Base-by-base conservation (phyloP, 2,888 invertebrate genomes). In the Ormyrus nitidulus region DNA sequence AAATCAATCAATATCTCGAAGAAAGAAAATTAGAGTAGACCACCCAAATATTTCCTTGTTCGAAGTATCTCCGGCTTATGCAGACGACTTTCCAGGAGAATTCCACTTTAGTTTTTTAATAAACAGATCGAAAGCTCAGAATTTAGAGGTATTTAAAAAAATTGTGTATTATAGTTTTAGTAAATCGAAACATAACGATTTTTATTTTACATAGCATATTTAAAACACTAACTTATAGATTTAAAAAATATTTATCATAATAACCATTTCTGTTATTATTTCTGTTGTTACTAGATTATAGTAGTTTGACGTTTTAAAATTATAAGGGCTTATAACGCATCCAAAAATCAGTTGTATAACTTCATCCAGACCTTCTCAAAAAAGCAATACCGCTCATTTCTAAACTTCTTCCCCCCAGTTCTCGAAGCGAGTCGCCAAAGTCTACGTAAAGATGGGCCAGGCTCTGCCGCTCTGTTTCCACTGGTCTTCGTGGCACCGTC, bases 401-500 rank as follows among this genome's bases (percentile, higher is more conserved):
- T 34, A 4, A 34, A 34, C 34, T 3, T 4, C 3, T 34, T 34
- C 34, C 34, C 54, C 76, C 48, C 90, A 96, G 96, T 95, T 93
- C 86, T 96, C 96, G 0, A 88, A 92, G 19, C 77, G 86, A 1
- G 87, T 95, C 81, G 92, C 93, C 79, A 94, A 94, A 79, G 92
- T 95, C 11, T 95, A 93, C 86, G 94, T 94, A 77, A 92, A 93
- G 77, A 93, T 93, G 90, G 92, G 92, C 44, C 92, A 92, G 56
- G 92, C 93, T 51, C 93, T 96, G 87, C 93, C 95, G 0, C 91
- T 96, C 0, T 92, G 94, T 73, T 95, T 96, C 88, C 92, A 92
- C 80, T 94, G 94, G 91, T 90, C 91, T 9, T 88, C 90, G 51
- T 19, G 86, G 44, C 69, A 90, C 11, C 82, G 34, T 34, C 34